phyloP scores from a whole-genome alignment of 2,113 vertebrate genomes.

The Poicephalus meyeri region DNA sequence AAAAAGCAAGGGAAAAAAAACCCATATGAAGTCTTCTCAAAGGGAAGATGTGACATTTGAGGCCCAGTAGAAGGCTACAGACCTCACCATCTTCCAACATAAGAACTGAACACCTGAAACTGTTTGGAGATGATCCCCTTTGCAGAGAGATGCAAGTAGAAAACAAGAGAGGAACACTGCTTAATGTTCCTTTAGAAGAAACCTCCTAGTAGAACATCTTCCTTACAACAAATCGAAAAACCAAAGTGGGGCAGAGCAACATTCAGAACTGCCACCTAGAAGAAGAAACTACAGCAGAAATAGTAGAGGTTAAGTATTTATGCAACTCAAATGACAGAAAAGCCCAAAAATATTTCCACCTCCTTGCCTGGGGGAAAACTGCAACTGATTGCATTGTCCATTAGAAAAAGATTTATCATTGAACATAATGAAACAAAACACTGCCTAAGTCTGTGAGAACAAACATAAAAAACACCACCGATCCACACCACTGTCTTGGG shows the following conservation, averaged over 20 bases:
- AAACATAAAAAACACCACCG: neutral
- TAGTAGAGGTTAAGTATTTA: neutral
- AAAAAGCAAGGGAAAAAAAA: neutral
- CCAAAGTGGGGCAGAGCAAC: neutral
- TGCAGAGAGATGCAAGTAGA: neutral
- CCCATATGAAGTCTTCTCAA: neutral
- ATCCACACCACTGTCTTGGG: neutral
- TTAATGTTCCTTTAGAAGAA: neutral
- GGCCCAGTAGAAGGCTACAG: neutral
- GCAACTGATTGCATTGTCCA: neutral
- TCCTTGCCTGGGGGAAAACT: neutral
- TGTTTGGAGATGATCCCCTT: neutral
- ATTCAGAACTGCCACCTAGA: neutral
- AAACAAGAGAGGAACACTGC: neutral
- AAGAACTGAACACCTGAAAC: neutral
- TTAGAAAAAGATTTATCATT: neutral
- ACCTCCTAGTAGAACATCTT: neutral
- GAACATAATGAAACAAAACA: neutral
- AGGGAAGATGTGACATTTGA: neutral
- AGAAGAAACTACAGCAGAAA: neutral
- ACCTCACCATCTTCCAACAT: neutral
- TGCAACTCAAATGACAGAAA: neutral
- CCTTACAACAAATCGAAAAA: neutral
- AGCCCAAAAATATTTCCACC: neutral
- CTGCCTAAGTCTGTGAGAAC: neutral